These are phyloP conservation scores for Actinemys pallida DNA, from an alignment of 2,113 vertebrate species.

Conservation along the genomic window DNA sequence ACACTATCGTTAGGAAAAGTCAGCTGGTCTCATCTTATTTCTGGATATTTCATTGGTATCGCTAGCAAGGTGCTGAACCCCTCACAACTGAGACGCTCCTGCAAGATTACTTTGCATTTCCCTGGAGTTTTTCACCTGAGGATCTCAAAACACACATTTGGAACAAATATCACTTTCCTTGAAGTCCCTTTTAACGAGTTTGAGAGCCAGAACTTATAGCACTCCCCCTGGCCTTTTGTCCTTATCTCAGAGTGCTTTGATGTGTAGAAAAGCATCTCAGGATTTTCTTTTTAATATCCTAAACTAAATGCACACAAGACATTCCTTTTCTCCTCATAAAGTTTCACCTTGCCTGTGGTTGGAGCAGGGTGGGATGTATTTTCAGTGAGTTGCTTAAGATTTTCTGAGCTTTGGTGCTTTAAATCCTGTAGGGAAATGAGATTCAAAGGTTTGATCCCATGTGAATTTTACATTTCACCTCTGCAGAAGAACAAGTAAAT, in stretches of 20 bases:
- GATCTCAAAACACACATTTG: constrained; percentile 62
- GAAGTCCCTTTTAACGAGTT: neutral
- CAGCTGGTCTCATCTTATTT: neutral
- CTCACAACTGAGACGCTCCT: constrained; percentile 12
- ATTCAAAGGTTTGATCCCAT: constrained; percentile 63
- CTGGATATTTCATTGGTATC: neutral
- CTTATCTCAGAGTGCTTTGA: constrained; percentile 64
- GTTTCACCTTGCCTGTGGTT: constrained; percentile 1
- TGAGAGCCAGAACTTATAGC: constrained; percentile 37
- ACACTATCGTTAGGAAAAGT: neutral
- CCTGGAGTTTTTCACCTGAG: constrained; percentile 65
- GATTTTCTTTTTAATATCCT: constrained; percentile 74
- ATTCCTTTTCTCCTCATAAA: constrained; percentile 52
- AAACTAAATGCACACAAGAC: constrained; percentile 54
- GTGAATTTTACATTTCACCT: neutral
- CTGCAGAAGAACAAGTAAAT: neutral
- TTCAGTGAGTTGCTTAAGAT: constrained; percentile 53
- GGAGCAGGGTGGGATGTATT: constrained; percentile 26
- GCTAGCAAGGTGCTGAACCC: neutral
- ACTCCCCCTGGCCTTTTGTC: constrained; percentile 55
- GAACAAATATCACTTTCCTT: constrained; percentile 57
- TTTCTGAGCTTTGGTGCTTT: constrained; percentile 54
- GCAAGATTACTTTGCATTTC: constrained; percentile 37
- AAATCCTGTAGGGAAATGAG: constrained; percentile 65
- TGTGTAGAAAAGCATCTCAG: constrained; percentile 65